Conservation (phyloP, 2,888 invertebrate genomes). For the Ethmia dodecea region DNA sequence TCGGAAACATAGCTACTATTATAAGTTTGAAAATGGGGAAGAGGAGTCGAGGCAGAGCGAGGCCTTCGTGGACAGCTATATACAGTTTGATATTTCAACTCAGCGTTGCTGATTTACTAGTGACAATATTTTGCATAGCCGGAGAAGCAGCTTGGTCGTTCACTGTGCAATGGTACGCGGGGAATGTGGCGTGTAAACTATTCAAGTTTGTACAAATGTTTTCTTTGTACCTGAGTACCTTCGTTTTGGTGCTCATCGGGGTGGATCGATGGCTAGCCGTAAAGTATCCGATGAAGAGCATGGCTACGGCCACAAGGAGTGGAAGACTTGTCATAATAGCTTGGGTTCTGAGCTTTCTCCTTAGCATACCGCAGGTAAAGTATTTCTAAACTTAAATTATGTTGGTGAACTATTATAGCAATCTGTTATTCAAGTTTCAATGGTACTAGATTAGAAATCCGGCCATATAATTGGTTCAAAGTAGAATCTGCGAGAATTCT, state of each 20-base stretch:
- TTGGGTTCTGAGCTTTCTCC: conserved; percentile 85
- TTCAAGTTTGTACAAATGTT: conserved; percentile 91
- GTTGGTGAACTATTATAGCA: background rate
- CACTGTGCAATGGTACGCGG: conserved; percentile 89
- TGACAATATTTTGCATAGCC: conserved; percentile 88
- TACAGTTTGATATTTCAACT: conserved; percentile 88
- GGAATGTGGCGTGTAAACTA: conserved; percentile 85
- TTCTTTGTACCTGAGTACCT: conserved; percentile 88
- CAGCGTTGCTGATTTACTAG: conserved; percentile 89
- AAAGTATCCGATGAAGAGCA: conserved; percentile 86
- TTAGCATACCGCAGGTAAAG: conserved; percentile 91
- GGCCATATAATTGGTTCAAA: too few relatives aligned
- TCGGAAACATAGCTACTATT: conserved; percentile 87
- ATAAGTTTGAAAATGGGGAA: conserved; percentile 84
- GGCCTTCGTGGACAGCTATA: conserved; percentile 83
- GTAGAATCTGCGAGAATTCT: too few relatives aligned
- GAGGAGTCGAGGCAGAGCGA: conserved; percentile 70
- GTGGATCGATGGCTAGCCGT: conserved; percentile 89
- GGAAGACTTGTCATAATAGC: conserved; percentile 81
- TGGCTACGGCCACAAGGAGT: conserved; percentile 82
- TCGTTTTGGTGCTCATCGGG: conserved; percentile 88
- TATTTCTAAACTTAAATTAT: conserved; percentile 12
- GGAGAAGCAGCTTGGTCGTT: conserved; percentile 90
- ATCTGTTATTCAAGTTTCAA: too few relatives aligned
- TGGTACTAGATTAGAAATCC: too few relatives aligned